A percentile compares a stretch with the other conserved stretches of the same genome.
phyloP scores from a whole-genome alignment of 1,140 invertebrate genomes.

The Planococcus citri region DNA sequence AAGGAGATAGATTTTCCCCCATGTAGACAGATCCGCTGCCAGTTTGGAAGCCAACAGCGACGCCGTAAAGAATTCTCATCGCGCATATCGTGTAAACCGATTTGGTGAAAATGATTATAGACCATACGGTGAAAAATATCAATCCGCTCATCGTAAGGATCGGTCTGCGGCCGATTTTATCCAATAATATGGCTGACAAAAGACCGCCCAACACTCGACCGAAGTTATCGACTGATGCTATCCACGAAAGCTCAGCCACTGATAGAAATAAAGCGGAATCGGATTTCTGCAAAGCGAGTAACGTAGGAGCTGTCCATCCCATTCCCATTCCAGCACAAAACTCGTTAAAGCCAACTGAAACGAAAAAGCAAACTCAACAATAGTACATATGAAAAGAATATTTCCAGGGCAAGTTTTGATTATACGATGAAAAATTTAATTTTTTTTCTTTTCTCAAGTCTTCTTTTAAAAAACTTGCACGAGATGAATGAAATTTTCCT shows the following conservation, averaged over 20 bases:
- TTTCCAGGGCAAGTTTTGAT: no score
- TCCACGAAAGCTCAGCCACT: neutral
- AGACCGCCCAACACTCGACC: neutral
- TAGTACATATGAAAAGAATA: no score
- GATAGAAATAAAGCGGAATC: neutral
- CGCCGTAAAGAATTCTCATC: conserved; percentile 35
- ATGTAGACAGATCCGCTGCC: conserved; percentile 69
- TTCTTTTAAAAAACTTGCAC: no score
- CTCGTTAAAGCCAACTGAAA: conserved; percentile 9
- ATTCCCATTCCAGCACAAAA: neutral
- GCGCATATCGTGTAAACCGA: neutral
- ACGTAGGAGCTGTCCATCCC: neutral
- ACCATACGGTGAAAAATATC: neutral
- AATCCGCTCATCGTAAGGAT: neutral
- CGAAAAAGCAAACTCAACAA: neutral
- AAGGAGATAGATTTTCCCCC: conserved; percentile 52
- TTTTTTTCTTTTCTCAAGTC: no score
- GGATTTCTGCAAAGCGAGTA: neutral
- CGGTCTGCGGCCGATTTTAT: neutral
- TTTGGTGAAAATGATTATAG: neutral
- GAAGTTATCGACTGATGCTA: neutral
- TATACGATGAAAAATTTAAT: no score
- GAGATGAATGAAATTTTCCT: no score
- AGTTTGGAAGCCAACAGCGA: conserved; percentile 58
- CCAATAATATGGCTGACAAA: neutral